Conservation (phyloP, 2,797 vertebrate genomes). For the Heteromormyrus szaboi region DNA sequence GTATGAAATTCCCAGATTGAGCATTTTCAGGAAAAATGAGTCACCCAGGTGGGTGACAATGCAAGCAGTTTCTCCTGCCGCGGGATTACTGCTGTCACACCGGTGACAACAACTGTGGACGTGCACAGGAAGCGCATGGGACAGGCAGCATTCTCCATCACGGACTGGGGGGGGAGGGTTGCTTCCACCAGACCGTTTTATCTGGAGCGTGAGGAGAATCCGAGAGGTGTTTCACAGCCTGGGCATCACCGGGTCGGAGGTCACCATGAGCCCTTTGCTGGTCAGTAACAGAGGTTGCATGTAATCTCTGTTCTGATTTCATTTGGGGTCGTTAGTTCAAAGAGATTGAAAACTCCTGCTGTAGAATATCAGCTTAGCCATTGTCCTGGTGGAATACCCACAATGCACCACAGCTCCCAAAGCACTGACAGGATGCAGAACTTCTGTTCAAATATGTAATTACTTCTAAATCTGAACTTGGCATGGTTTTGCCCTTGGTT, state of each 20-base stretch:
- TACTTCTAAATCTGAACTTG: constrained; percentile 7
- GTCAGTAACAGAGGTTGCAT: neutral
- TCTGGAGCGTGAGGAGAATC: neutral
- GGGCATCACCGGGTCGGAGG: neutral
- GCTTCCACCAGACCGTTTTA: neutral
- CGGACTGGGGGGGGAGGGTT: neutral
- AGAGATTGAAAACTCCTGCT: neutral
- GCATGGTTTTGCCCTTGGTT: neutral
- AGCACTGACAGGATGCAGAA: neutral
- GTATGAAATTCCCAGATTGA: constrained; percentile 1
- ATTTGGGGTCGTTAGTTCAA: neutral
- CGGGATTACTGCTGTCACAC: neutral
- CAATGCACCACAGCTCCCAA: neutral
- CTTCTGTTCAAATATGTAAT: constrained; percentile 1
- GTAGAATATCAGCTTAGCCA: neutral
- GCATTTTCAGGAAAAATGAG: neutral
- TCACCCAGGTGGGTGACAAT: neutral
- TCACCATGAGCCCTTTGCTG: neutral
- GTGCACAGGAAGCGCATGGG: neutral
- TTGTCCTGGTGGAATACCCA: neutral
- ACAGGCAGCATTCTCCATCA: neutral
- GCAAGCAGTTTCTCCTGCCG: neutral
- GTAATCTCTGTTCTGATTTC: neutral
- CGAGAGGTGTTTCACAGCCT: neutral
- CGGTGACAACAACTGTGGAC: neutral